Evolutionary conservation across 2,797 vertebrate genomes (phyloP).

Genomic region (Erpetoichthys calabaricus): DNA sequence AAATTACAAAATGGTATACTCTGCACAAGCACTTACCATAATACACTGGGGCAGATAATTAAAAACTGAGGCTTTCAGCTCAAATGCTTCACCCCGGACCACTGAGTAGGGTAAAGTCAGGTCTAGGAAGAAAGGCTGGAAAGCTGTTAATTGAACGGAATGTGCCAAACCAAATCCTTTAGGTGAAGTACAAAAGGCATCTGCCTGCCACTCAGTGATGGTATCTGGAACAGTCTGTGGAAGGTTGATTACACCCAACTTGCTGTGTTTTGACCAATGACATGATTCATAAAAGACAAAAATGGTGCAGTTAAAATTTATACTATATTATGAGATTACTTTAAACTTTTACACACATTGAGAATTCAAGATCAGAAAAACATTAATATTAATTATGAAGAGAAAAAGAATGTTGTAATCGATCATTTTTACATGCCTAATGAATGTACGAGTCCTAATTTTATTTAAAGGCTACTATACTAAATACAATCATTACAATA

Average conservation of each 20-base stretch:
- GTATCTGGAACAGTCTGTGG: conserved; percentile 43
- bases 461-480: no score
- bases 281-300: background rate
- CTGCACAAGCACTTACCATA: conserved; percentile 41
- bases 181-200: conserved; percentile 34
- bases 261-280: conserved; percentile 21
- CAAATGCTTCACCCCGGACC: conserved; percentile 62
- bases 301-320: background rate
- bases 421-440: no score
- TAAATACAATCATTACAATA: no score
- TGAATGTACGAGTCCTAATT: no score
- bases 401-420: no score
- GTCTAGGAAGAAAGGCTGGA: conserved; percentile 75
- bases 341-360: no score
- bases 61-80: conserved; percentile 62
- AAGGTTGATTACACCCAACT: conserved; percentile 25
- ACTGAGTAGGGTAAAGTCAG: conserved; percentile 71
- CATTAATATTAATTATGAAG: no score
- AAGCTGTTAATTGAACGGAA: conserved; percentile 36
- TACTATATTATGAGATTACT: no score
- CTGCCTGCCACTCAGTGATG: conserved; percentile 52
- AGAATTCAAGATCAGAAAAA: no score
- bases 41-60: conserved; percentile 65
- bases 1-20: no score
- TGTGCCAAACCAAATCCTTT: conserved; percentile 62